Base-by-base conservation (phyloP, 1,140 invertebrate species). In the Holcopasites calliopsidis region DNA sequence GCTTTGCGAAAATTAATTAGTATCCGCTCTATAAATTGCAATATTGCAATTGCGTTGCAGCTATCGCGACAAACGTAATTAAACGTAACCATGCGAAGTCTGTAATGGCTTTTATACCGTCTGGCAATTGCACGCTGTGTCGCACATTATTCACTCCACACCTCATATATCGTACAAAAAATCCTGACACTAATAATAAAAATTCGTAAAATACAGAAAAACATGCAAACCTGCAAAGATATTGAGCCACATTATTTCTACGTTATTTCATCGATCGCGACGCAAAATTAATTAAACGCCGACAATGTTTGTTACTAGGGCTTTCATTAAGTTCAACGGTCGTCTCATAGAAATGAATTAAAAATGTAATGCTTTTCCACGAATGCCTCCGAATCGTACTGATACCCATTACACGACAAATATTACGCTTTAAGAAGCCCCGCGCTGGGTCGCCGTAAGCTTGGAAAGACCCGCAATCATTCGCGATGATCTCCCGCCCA, bases 11-110 rank as follows among this genome's bases (percentile, higher is more conserved):
- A 65, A 73, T 65, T 73, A 73, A 65, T 65, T 65, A 73, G n/a
- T 40, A 42, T 35, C 4, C 35, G 28, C 65, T 64, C 70, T 55
- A 54, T 65, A 55, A 65, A 65, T 31, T 31, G 38, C 28, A 73
- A 65, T 73, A 73, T 73, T 73, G 61, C 44, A 73, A 73, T 66
- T 65, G 61, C 52, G 16, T 73, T 66, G 13, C 38, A 55, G 61
- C 18, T 57, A 55, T 31, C 33, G 21, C 62, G 42, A 54, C 50
- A 47, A 66, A 66, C 65, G 62, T 66, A 66, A 74, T 74, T 55
- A 54, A 74, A 74, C 40, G 50, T 66, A 74, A 66, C 40, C 61
- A 74, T 44, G 50, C 38, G 49, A 21, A 44, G 21, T 11, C 61
- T 16, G 61, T 74, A 74, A 74, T 55, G 28, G 38, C 28, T 57